Evolutionary conservation across 1,140 invertebrate genomes (phyloP).

Genomic region (Brachionus rubens): DNA sequence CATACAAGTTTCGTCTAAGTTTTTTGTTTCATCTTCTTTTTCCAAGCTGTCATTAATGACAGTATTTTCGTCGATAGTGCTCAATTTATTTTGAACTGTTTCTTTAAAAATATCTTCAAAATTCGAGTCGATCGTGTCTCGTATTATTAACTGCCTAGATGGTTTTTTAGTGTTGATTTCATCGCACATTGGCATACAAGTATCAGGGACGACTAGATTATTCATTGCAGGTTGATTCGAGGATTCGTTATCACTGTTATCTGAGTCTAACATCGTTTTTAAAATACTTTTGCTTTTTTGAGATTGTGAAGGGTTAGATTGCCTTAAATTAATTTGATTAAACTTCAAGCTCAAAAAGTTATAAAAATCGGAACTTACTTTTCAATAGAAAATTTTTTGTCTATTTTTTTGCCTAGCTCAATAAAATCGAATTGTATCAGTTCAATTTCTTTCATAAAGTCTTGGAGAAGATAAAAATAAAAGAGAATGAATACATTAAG

Average conservation of each 20-base stretch:
- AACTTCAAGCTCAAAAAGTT: not conserved
- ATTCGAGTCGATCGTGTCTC: conserved; percentile 27
- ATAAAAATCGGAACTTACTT: not conserved
- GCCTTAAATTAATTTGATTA: no score
- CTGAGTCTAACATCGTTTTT: not conserved
- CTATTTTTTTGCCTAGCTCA: conserved; percentile 20
- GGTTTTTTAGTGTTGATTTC: not conserved
- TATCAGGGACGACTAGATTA: conserved; percentile 9
- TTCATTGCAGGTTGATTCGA: not conserved
- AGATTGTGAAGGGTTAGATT: no score
- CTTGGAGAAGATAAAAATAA: no score
- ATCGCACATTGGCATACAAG: not conserved
- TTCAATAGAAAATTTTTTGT: not conserved
- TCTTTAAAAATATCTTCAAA: not conserved
- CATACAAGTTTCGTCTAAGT: conserved; percentile 6
- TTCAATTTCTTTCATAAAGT: conserved; percentile 43
- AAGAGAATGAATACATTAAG: no score
- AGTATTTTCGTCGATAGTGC: conserved; percentile 13
- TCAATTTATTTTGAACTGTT: not conserved
- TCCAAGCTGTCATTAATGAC: conserved; percentile 29
- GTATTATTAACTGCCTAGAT: not conserved
- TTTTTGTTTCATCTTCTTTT: not conserved
- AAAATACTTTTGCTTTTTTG: conserved; percentile 5
- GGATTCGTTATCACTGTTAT: conserved; percentile 12
- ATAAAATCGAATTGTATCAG: conserved; percentile 38